Evolutionary conservation across 2,113 vertebrate genomes (phyloP), one percentile per base, ranked within the genome.

Genomic region (Larimichthys crocea): DNA sequence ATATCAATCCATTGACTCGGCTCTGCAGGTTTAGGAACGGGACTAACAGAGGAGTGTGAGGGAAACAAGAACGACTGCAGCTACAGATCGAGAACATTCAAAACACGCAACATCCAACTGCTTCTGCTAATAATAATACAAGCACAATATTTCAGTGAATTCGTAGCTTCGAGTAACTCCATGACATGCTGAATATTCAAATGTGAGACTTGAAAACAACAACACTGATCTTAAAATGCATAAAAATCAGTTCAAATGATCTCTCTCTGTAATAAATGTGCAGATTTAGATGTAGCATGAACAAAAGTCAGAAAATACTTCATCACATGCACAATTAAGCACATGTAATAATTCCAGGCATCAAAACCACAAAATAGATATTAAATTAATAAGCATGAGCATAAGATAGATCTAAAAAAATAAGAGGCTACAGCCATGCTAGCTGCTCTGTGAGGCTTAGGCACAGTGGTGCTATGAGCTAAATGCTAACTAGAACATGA

Each of bases 1-100:
- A 55, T 65, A 24, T 74, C 50, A 62, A 29, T 82, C 59, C 55
- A 73, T 49, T 44, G 6, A 44, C 29, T 75, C 7, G 19, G 7
- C 8, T 64, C 53, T 35, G 22, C 29, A 29, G 40, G 46, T 53
- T 49, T 61, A 46, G 35, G 12, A 24, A 46, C 3, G 10, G 22
- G 0, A 44, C 62, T 9, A 9, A 15, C 10, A 35, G 31, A 52
- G 76, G 20, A 24, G 42, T 3, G 10, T 56, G 50, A 55, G n/a
- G 24, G 24, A 31, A 44, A 57, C 62, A 35, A 42, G 24, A 10
- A 44, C 35, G 14, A 44, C 61, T 8, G 5, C 35, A 24, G 52
- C 52, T 26, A 29, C 26, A 53, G 19, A 15, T 12, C 5, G 22
- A 46, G 24, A 56, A 46, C 48, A 26, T 10, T 24, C 26, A 26